These are phyloP conservation scores for Myanophis thanlyinensis DNA, from an alignment of 2,113 vertebrate species.

Conservation along the genomic window DNA sequence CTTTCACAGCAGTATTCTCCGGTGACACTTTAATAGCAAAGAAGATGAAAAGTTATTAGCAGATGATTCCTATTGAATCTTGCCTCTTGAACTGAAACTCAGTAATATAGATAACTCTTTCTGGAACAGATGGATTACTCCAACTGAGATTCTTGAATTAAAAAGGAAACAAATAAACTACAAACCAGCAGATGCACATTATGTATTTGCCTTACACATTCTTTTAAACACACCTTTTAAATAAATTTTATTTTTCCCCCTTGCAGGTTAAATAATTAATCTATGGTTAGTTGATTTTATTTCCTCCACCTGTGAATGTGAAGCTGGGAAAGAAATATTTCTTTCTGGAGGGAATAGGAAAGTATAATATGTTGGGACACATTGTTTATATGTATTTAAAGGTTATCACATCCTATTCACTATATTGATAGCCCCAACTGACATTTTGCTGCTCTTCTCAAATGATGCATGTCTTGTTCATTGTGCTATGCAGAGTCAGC, in stretches of 20 bases:
- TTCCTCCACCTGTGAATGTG: slow-evolving; percentile 22
- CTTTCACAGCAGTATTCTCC: not conserved
- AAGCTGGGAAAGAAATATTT: slow-evolving; percentile 37
- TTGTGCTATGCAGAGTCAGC: slow-evolving; percentile 61
- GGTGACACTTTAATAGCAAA: not conserved
- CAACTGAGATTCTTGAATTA: not conserved
- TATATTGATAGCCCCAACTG: slow-evolving; percentile 58
- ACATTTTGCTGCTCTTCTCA: slow-evolving; percentile 62
- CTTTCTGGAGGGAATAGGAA: slow-evolving; percentile 50
- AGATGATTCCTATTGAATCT: not conserved
- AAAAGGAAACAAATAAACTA: not conserved
- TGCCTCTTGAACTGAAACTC: not conserved
- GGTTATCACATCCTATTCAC: slow-evolving; percentile 64
- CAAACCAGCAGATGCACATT: not conserved
- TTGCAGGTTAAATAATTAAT: slow-evolving; percentile 28
- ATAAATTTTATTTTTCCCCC: slow-evolving; percentile 10
- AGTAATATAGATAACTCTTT: not conserved
- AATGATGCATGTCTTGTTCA: slow-evolving; percentile 60
- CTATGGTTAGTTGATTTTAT: slow-evolving; percentile 19
- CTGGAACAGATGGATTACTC: not conserved
- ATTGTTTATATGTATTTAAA: slow-evolving; percentile 68
- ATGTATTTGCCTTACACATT: not conserved
- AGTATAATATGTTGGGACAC: slow-evolving; percentile 60
- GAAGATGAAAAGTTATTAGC: not conserved
- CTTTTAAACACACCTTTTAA: slow-evolving; percentile 4